Percentiles rank a stretch among this genome's conserved stretches.
Evolutionary conservation across 2,113 vertebrate genomes (phyloP).

Genomic region (Tupaia tana): DNA sequence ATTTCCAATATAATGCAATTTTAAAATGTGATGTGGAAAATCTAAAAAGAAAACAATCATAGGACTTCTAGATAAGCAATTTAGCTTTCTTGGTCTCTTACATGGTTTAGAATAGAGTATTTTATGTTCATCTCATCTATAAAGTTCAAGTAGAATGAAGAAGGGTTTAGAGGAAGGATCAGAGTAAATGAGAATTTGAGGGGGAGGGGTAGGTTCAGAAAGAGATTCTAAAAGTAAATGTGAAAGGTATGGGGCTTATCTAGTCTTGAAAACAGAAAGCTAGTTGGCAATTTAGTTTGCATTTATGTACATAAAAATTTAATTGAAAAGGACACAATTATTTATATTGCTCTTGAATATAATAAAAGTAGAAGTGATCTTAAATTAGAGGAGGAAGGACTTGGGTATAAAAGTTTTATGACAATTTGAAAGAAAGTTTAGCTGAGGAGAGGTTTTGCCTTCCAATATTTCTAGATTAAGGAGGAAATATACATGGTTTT

Average conservation of each 20-base stretch:
- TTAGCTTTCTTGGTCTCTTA: neutral
- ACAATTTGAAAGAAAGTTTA: neutral
- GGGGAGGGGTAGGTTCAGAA: neutral
- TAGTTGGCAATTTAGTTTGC: neutral
- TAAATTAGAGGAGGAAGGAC: neutral
- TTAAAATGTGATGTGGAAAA: neutral
- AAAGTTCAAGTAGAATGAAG: neutral
- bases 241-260: neutral
- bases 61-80: neutral
- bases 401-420: neutral
- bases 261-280: constrained; percentile 2
- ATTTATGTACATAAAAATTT: neutral
- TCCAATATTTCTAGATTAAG: neutral
- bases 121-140: neutral
- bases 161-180: neutral
- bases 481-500: neutral
- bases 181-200: neutral
- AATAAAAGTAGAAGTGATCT: neutral
- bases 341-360: neutral
- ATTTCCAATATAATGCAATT: neutral
- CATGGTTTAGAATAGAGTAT: neutral
- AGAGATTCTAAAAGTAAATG: neutral
- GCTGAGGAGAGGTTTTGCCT: neutral
- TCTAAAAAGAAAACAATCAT: neutral
- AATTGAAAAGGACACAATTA: neutral